Percentiles rank a stretch among this genome's conserved stretches.
Conservation (phyloP, 37 sponge, comb jelly and placozoan genomes). For the Halichondria panicea region DNA sequence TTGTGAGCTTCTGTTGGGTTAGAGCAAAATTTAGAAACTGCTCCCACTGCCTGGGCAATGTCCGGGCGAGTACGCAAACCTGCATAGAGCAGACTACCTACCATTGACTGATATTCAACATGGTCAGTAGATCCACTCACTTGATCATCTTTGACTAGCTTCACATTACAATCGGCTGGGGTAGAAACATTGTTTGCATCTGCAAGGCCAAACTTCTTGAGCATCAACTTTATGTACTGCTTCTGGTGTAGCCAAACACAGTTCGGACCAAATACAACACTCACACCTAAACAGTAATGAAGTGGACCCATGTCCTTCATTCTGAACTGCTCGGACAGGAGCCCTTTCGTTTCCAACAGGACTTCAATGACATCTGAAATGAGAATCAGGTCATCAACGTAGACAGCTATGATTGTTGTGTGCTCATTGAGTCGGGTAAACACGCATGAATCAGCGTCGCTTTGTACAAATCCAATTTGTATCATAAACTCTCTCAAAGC, state of each 20-base stretch:
- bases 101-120: slow-evolving; percentile 55
- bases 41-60: slow-evolving; percentile 58
- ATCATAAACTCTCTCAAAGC: slow-evolving; percentile 9
- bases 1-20: slow-evolving; percentile 44
- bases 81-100: slow-evolving; percentile 45
- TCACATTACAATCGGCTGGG: slow-evolving; percentile 35
- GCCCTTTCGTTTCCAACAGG: not conserved
- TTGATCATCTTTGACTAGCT: slow-evolving; percentile 55
- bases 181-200: slow-evolving; percentile 49
- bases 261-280: slow-evolving; percentile 21
- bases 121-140: slow-evolving; percentile 39
- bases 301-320: not conserved
- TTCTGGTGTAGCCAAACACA: slow-evolving; percentile 44
- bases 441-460: slow-evolving; percentile 36
- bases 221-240: slow-evolving; percentile 30
- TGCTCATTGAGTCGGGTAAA: not conserved
- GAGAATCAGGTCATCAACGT: slow-evolving; percentile 9
- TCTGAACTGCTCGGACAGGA: not conserved
- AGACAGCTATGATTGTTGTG: slow-evolving; percentile 1
- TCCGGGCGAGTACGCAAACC: slow-evolving; percentile 51
- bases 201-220: slow-evolving; percentile 32
- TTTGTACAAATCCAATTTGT: slow-evolving; percentile 12
- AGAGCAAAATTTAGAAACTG: slow-evolving; percentile 27
- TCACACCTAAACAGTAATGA: slow-evolving; percentile 10
- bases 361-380: not conserved